Base-by-base conservation (phyloP, 2,797 vertebrate species). In the Podarcis siculus region DNA sequence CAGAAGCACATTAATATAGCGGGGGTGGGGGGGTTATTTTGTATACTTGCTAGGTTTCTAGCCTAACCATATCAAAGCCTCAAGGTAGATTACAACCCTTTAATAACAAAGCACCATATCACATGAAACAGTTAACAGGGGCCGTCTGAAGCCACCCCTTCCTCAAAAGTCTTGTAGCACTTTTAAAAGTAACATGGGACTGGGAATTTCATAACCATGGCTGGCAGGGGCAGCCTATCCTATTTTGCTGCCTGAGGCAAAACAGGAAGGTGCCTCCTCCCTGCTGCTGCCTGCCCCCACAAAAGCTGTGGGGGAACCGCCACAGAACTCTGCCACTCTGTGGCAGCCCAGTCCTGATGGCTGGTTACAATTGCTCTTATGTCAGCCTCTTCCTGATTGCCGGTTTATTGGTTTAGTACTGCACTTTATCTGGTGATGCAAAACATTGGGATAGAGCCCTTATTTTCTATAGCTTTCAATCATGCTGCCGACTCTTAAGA, bases 381-480 rank as follows among this genome's bases (percentile, higher is more conserved):
- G 49, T 30, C 67, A 69, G 27, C 42, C 8, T 2, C 27, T 89
- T 79, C 25, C 76, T 79, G 45, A 23, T 79, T 64, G 19, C 7
- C 25, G 30, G 8, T 17, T 27, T 61, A 42, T 42, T 72, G 21
- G 25, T 49, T 66, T 42, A 64, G 17, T 25, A 35, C n/a, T 85
- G 13, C 61, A 35, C 19, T 42, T 87, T 32, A 13, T 79, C 85
- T 82, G 39, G 75, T 75, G 49, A 30, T 10, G n/a, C 10, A 7
- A 2, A 35, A 10, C 79, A 21, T 8, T 77, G 79, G 23, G 73
- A 30, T 15, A 21, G 7, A 89, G 66, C 55, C 3, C 0, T 61
- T 4, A 49, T 49, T 80, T 66, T 93, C 75, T 35, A 91, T 25
- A 35, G 88, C 15, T 2, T n/a, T 42, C 35, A 75, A 83, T 67